These are phyloP conservation scores for Macrostomum lignano DNA, from an alignment of 1,140 invertebrate genomes.

Conservation along the genomic window DNA sequence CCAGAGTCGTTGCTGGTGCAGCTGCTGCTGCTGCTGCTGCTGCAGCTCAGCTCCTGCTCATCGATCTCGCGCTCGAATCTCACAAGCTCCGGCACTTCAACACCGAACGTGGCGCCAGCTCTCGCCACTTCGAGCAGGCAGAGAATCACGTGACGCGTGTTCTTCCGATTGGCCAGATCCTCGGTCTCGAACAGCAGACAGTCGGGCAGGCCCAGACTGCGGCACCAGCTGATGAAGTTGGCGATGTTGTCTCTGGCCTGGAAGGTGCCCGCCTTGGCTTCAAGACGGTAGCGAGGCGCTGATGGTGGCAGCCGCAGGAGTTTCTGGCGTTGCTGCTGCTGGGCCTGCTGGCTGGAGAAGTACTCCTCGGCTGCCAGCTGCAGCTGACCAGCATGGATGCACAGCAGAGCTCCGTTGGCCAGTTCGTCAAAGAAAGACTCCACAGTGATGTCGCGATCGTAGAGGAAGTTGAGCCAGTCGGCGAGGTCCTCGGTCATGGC, in stretches of 20 bases:
- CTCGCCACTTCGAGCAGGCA: conserved; percentile 67
- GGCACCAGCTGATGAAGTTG: conserved; percentile 72
- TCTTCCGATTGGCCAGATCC: conserved; percentile 70
- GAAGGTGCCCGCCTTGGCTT: too few species aligned
- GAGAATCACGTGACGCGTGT: conserved; percentile 74
- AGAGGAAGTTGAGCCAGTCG: conserved; percentile 65
- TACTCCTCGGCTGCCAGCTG: conserved; percentile 23
- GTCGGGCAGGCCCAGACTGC: conserved; percentile 50
- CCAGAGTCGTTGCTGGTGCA: too few species aligned
- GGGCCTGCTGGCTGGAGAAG: too few species aligned
- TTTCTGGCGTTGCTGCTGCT: too few species aligned
- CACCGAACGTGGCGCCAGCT: conserved; percentile 54
- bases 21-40: too few species aligned
- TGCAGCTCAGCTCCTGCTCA: conserved; percentile 59
- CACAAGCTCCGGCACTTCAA: conserved; percentile 68
- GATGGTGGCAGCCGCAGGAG: too few species aligned
- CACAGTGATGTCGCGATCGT: conserved; percentile 45
- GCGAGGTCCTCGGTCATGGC: conserved; percentile 48
- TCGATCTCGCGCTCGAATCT: conserved; percentile 88
- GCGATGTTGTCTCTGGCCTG: conserved; percentile 81
- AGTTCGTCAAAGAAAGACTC: conserved; percentile 50
- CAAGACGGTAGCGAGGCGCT: too few species aligned
- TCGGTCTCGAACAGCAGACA: conserved; percentile 78
- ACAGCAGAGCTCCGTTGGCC: conserved; percentile 66
- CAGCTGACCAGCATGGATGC: conserved; percentile 70